Base-by-base conservation (phyloP, 2,888 invertebrate genomes). In the Drosophila leonis region DNA sequence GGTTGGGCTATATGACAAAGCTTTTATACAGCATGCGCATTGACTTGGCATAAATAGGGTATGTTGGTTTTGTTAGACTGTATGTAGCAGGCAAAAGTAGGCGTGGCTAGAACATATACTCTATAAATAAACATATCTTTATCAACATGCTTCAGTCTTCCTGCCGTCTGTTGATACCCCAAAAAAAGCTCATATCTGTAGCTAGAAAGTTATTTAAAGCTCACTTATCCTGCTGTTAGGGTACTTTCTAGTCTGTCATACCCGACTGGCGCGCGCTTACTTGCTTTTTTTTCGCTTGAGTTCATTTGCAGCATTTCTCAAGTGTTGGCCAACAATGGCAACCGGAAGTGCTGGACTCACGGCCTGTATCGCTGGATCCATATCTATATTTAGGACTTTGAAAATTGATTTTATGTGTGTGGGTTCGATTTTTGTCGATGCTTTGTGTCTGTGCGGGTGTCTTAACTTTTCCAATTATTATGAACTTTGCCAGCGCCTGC, bases 391-490 rank as follows among this genome's bases (percentile, higher is more conserved):
- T 78, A 67, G 64, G 29, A 20, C 39, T 39, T 77, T 49, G 71
- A 52, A 86, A 86, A 86, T 82, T 84, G 86, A 86, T 86, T 88
- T 83, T 75, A 52, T 73, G 55, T 59, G 55, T 68, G 29, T 24
- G 61, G 27, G 35, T 62, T 60, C 51, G 52, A 52, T 44, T 33
- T 20, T 15, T 29, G 42, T 49, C 27, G 48, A 31, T 31, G 42
- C 20, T 5, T 49, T 56, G 57, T 65, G 70, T 68, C 64, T 81
- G 81, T 15, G 65, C 12, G 72, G 42, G 71, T 20, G 49, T 49
- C 75, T 69, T 86, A 86, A 88, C 82, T 86, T 88, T 86, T 84
- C 87, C 88, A 88, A 86, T 86, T 84, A 86, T 86, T 81, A 82
- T 84, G 84, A 84, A 82, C 74, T 82, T 72, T 67, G 54, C 31